A percentile compares a stretch with the other conserved stretches of the same genome.
phyloP scores from a whole-genome alignment of 1,140 invertebrate genomes.

The Aricia agestis region DNA sequence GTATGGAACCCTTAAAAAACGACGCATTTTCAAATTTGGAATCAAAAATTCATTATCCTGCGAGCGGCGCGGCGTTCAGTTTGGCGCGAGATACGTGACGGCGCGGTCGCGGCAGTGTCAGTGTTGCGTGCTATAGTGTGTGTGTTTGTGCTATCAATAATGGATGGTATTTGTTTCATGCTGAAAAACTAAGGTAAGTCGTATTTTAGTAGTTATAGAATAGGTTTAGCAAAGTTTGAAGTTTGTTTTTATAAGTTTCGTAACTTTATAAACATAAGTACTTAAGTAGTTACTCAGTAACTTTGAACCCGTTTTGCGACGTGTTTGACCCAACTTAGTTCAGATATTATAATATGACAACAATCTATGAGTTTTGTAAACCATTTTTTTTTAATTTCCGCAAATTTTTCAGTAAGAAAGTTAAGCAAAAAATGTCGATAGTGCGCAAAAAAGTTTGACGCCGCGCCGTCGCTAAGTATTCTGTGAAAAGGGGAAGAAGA shows the following conservation, averaged over 20 bases:
- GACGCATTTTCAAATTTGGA: background rate
- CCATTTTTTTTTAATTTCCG: too few relatives aligned
- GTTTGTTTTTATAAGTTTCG: background rate
- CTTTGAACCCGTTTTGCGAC: too few relatives aligned
- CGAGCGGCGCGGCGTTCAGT: background rate
- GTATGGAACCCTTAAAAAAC: too few relatives aligned
- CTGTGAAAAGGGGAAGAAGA: too few relatives aligned
- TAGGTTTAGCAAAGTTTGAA: background rate
- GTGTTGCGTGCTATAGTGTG: background rate
- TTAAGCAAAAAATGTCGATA: too few relatives aligned
- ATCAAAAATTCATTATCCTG: constrained; percentile 11
- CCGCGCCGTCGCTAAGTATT: too few relatives aligned
- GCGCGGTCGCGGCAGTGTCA: constrained; percentile 4
- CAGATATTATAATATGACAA: too few relatives aligned
- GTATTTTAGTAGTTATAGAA: background rate
- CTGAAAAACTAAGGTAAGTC: constrained; percentile 5
- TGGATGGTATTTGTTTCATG: constrained; percentile 7
- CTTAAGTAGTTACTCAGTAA: too few relatives aligned
- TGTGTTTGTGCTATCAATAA: constrained; percentile 3
- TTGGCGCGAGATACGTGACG: constrained; percentile 1
- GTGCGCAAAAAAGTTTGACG: too few relatives aligned
- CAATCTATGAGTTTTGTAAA: too few relatives aligned
- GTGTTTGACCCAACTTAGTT: too few relatives aligned
- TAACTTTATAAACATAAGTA: background rate
- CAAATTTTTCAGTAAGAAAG: too few relatives aligned